Evolutionary conservation across 2,888 invertebrate genomes (phyloP).

Genomic region (Limnephilus rhombicus): DNA sequence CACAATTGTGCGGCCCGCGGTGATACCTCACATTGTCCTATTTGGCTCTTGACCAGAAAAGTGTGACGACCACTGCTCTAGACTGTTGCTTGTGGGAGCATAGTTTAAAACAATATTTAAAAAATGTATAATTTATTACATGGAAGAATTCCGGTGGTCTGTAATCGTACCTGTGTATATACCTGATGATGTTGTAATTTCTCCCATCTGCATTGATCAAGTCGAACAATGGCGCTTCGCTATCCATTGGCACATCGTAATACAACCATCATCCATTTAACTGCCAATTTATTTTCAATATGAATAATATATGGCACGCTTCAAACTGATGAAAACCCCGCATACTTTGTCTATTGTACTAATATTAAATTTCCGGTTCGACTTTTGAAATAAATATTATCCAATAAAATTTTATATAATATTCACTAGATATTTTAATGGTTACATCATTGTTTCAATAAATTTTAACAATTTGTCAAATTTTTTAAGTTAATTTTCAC

Average conservation of each 20-base stretch:
- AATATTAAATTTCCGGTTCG: background rate
- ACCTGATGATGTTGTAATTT: background rate
- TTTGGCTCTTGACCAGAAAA: no score
- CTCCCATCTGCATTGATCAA: background rate
- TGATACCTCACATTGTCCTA: no score
- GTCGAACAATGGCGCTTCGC: constrained; percentile 14
- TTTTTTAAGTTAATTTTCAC: no score
- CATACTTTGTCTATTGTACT: background rate
- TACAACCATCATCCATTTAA: background rate
- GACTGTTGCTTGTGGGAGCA: background rate
- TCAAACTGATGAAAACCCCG: background rate
- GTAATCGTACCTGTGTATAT: no score
- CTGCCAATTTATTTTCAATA: constrained; percentile 38
- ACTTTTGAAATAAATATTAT: background rate
- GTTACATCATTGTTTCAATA: no score
- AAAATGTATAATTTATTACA: no score
- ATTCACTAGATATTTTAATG: no score
- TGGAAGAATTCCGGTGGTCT: no score
- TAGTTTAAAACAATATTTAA: no score
- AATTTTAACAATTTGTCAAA: no score
- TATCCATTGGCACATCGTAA: constrained; percentile 22
- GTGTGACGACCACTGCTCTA: no score
- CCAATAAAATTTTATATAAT: background rate
- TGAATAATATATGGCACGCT: background rate
- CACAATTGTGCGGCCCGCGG: no score